phyloP scores from a whole-genome alignment of 2,113 vertebrate genomes.

The Corythornis madagascariensis region DNA sequence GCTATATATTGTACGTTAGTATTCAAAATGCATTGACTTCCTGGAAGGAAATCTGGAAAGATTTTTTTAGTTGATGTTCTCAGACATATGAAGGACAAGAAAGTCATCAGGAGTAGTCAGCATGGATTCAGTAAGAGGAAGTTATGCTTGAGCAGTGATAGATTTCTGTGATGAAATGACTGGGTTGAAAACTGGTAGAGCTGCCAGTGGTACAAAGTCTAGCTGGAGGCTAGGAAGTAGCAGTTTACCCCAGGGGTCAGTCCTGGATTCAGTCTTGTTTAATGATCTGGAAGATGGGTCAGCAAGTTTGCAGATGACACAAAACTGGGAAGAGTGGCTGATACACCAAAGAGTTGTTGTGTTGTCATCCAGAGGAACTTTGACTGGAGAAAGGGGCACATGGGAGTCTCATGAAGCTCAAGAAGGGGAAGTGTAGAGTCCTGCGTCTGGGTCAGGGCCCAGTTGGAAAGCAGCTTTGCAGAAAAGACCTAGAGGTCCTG shows the following conservation, averaged over 20 bases:
- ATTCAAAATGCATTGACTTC: not conserved
- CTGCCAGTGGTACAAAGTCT: not conserved
- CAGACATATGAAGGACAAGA: not conserved
- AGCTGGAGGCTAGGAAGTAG: not conserved
- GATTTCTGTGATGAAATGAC: not conserved
- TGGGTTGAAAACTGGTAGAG: not conserved
- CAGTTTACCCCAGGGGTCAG: not conserved
- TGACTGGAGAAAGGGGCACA: not conserved
- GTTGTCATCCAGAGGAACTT: not conserved
- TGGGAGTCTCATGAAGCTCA: not conserved
- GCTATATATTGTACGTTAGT: not conserved
- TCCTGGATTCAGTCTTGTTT: not conserved
- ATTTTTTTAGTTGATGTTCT: not conserved
- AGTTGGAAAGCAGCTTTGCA: not conserved
- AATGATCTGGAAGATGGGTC: not conserved
- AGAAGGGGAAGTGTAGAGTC: not conserved
- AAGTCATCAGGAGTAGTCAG: not conserved
- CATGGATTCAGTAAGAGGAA: not conserved
- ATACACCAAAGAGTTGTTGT: rapidly evolving
- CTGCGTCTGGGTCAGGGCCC: not conserved
- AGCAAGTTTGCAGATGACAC: not conserved
- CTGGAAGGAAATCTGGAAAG: not conserved
- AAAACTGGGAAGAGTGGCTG: not conserved
- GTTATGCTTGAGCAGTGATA: not conserved
- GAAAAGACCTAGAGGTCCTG: not conserved